These are phyloP conservation scores for Torymus tubicola DNA, from an alignment of 2,888 invertebrate species.

Conservation along the genomic window DNA sequence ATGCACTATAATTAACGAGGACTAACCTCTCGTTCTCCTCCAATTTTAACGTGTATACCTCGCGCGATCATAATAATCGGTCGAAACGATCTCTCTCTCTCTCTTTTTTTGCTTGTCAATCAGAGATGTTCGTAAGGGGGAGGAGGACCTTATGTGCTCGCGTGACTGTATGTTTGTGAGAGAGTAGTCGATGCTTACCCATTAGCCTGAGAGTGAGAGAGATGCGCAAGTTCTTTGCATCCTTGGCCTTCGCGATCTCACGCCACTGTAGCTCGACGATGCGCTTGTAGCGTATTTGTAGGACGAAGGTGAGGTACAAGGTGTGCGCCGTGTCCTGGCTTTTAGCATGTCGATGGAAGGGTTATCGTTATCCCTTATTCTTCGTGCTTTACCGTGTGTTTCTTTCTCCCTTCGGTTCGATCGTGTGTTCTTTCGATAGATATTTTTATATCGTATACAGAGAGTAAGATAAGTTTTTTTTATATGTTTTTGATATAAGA, in stretches of 20 bases:
- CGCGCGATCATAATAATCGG: constrained; percentile 66
- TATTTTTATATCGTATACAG: too few species aligned
- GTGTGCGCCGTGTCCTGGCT: constrained; percentile 6
- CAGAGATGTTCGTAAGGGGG: not conserved
- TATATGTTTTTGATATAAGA: too few species aligned
- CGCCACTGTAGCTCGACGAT: not conserved
- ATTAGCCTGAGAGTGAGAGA: constrained; percentile 55
- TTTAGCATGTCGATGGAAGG: not conserved
- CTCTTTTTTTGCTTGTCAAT: constrained; percentile 2
- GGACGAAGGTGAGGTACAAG: constrained; percentile 7
- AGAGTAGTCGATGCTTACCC: constrained; percentile 60
- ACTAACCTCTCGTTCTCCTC: constrained; percentile 71
- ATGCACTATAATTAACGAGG: constrained; percentile 72
- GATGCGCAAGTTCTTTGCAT: constrained; percentile 38
- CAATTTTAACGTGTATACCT: constrained; percentile 68
- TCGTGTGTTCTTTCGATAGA: too few species aligned
- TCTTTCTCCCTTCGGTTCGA: too few species aligned
- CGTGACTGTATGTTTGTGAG: not conserved
- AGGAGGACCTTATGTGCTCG: too few species aligned
- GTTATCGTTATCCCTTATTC: too few species aligned
- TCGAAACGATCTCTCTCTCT: constrained; percentile 63
- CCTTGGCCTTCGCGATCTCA: constrained; percentile 40
- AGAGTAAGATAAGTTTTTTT: too few species aligned
- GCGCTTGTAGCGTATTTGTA: constrained; percentile 28
- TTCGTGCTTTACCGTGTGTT: too few species aligned